Percentiles rank a stretch among this genome's conserved stretches.
Evolutionary conservation across 1,140 invertebrate genomes (phyloP).

Genomic region (Lordiphosa stackelbergi): DNA sequence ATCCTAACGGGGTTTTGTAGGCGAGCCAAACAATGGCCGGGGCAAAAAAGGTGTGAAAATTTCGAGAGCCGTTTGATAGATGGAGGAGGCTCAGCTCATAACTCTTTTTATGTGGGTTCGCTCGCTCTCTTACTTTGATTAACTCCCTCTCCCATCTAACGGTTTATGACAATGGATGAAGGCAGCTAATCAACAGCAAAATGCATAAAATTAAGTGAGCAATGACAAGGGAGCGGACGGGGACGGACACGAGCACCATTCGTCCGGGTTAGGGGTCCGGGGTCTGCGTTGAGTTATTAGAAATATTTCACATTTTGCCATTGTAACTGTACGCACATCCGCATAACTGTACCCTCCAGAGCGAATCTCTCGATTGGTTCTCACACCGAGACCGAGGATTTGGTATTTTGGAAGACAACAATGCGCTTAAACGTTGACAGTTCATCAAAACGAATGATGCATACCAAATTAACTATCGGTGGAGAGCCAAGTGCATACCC

Average conservation of each 20-base stretch:
- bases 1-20: conserved; percentile 66
- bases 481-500: conserved; percentile 10
- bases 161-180: conserved; percentile 44
- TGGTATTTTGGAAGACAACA: conserved; percentile 24
- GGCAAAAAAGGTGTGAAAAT: conserved; percentile 57
- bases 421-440: conserved; percentile 65
- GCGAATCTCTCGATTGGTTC: conserved; percentile 16
- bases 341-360: conserved; percentile 56
- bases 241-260: neutral
- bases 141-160: conserved; percentile 28
- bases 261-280: neutral
- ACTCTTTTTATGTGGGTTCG: conserved; percentile 35
- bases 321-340: conserved; percentile 20
- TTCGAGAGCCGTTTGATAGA: conserved; percentile 54
- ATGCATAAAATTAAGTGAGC: conserved; percentile 72
- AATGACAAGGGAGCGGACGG: conserved; percentile 21
- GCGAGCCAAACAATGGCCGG: conserved; percentile 33
- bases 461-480: conserved; percentile 54
- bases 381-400: conserved; percentile 22
- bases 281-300: conserved; percentile 44
- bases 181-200: conserved; percentile 70
- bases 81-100: conserved; percentile 7
- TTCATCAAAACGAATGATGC: conserved; percentile 73
- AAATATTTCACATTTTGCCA: conserved; percentile 50
- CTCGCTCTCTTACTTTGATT: conserved; percentile 31